Evolutionary conservation across 2,888 invertebrate species (phyloP).

Genomic region (Apamea crenata): DNA sequence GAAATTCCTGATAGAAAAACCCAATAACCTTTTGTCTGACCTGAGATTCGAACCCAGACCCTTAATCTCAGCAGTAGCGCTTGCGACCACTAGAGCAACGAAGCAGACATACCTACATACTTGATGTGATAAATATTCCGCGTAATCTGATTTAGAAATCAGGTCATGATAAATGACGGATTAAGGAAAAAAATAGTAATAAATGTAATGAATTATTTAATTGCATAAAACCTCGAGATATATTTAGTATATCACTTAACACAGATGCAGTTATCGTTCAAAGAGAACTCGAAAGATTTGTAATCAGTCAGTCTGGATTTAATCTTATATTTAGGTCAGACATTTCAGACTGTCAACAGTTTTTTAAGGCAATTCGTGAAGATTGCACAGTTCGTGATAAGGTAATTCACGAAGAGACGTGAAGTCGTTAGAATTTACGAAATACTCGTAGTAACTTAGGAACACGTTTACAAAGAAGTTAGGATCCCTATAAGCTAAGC

Average conservation of each 20-base stretch:
- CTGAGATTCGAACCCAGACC: background rate
- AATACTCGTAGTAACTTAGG: conserved; percentile 27
- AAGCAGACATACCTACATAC: background rate
- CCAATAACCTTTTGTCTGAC: background rate
- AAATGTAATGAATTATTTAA: conserved; percentile 40
- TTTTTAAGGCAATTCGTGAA: conserved; percentile 42
- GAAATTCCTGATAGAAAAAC: too few relatives aligned
- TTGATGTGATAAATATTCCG: conserved; percentile 18
- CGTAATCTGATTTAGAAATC: conserved; percentile 34
- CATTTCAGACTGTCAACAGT: conserved; percentile 17
- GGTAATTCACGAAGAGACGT: conserved; percentile 36
- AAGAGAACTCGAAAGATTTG: conserved; percentile 31
- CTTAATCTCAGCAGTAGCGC: too few relatives aligned
- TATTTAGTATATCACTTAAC: conserved; percentile 14
- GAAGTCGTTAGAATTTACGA: conserved; percentile 17
- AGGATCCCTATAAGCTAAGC: background rate
- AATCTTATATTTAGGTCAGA: conserved; percentile 54
- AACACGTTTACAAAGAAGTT: background rate
- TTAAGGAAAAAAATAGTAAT: conserved; percentile 41
- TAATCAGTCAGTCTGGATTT: conserved; percentile 53
- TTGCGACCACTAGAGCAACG: too few relatives aligned
- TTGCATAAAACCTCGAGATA: conserved; percentile 27
- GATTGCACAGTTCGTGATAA: conserved; percentile 55
- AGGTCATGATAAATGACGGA: conserved; percentile 29
- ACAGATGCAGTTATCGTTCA: conserved; percentile 49